Percentiles rank a stretch among this genome's conserved stretches.
These are phyloP conservation scores for Aplodontia rufa DNA, from an alignment of 2,113 vertebrate genomes.

Conservation along the genomic window DNA sequence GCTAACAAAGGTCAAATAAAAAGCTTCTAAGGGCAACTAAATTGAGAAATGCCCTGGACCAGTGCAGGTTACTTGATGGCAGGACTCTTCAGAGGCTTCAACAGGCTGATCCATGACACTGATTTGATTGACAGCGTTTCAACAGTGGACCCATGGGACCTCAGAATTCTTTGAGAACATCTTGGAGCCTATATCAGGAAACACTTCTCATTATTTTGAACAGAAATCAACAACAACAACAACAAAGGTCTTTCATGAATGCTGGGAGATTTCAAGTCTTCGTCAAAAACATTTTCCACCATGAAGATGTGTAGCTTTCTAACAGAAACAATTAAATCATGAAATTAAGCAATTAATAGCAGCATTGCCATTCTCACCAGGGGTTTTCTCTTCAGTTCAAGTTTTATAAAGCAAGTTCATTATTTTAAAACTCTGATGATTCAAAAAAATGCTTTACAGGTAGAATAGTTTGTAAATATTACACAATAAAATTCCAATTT, in stretches of 20 bases:
- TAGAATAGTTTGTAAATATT: neutral
- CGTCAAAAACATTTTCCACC: neutral
- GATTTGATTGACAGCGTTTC: neutral
- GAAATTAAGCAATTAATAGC: neutral
- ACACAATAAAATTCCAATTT: neutral
- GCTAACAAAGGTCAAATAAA: conserved; percentile 16
- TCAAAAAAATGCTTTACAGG: neutral
- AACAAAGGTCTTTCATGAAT: neutral
- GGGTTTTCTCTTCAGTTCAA: neutral
- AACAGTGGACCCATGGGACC: neutral
- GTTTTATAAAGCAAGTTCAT: neutral
- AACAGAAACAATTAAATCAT: neutral
- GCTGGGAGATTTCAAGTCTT: neutral
- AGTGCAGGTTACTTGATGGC: neutral
- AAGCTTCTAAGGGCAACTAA: neutral
- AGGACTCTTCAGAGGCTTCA: neutral
- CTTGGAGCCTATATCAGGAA: neutral
- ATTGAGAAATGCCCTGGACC: neutral
- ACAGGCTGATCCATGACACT: neutral
- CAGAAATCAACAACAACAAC: neutral
- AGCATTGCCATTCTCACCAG: neutral
- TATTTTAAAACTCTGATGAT: conserved; percentile 26
- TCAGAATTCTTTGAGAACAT: neutral
- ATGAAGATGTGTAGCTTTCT: neutral
- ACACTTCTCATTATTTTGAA: neutral